phyloP scores from a whole-genome alignment of 2,888 invertebrate species.

The Heteropelma amictum region DNA sequence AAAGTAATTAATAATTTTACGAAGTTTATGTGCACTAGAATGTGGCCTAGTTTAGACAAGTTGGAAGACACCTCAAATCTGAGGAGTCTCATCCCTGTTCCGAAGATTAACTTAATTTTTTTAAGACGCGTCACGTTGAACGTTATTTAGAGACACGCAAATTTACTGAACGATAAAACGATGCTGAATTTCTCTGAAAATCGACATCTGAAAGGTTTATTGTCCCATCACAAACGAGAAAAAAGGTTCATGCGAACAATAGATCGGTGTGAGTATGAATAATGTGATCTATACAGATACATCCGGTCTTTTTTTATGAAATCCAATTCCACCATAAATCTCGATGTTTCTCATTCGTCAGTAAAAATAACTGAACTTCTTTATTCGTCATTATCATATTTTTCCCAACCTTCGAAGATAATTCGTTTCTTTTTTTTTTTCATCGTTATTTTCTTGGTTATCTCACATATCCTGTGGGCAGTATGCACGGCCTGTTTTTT shows the following conservation, averaged over 20 bases:
- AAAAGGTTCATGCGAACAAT: not conserved
- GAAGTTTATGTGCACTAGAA: too few relatives aligned
- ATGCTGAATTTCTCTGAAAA: slow-evolving; percentile 68
- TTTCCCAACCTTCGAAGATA: slow-evolving; percentile 35
- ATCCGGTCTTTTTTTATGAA: too few relatives aligned
- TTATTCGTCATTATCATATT: slow-evolving; percentile 24
- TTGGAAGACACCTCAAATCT: too few relatives aligned
- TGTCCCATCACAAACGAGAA: not conserved
- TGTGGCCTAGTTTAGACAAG: too few relatives aligned
- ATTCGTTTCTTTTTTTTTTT: not conserved
- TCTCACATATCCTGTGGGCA: not conserved
- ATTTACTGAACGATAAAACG: slow-evolving; percentile 51
- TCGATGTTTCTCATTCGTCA: too few relatives aligned
- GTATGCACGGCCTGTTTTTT: not conserved
- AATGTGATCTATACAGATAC: too few relatives aligned
- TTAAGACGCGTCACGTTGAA: too few relatives aligned
- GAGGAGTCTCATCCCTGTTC: too few relatives aligned
- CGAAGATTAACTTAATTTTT: too few relatives aligned
- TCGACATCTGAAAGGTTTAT: slow-evolving; percentile 50
- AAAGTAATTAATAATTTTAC: too few relatives aligned
- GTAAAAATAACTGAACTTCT: too few relatives aligned
- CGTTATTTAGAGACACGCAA: slow-evolving; percentile 30
- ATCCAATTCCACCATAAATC: too few relatives aligned
- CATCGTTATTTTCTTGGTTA: slow-evolving; percentile 22
- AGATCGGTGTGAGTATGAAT: not conserved